Percentiles rank a stretch among this genome's conserved stretches.
phyloP scores from a whole-genome alignment of 2,888 invertebrate species.

The Chaetoderma sp. region DNA sequence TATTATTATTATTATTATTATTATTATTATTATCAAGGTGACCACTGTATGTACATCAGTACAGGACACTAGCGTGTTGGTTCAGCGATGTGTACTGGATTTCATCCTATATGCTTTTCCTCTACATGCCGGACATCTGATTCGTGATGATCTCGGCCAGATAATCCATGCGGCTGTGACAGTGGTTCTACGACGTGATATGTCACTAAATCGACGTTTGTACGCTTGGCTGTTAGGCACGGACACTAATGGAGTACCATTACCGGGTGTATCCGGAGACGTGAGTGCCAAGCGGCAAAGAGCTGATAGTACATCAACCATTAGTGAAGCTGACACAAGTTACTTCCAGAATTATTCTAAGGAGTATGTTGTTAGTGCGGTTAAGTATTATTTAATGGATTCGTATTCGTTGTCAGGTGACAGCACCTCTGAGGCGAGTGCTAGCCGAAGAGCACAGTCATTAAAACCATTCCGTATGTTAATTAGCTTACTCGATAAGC shows the following conservation, averaged over 20 bases:
- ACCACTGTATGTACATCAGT: constrained; percentile 83
- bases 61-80: constrained; percentile 83
- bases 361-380: constrained; percentile 72
- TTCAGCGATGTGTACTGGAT: constrained; percentile 87
- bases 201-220: constrained; percentile 87
- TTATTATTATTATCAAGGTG: too few species aligned
- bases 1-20: too few species aligned
- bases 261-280: constrained; percentile 1
- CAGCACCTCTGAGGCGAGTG: constrained; percentile 21
- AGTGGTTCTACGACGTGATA: constrained; percentile 83
- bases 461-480: constrained; percentile 76
- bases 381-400: constrained; percentile 52
- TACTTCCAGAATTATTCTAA: constrained; percentile 80
- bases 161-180: constrained; percentile 80
- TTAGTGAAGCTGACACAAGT: constrained; percentile 51
- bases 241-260: constrained; percentile 68
- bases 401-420: too few species aligned
- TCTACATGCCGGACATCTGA: constrained; percentile 81
- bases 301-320: constrained; percentile 41
- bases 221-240: constrained; percentile 87
- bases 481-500: constrained; percentile 86
- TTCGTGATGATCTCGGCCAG: constrained; percentile 76
- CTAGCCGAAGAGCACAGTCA: constrained; percentile 10
- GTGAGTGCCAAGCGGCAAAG: constrained; percentile 13
- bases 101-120: constrained; percentile 86